Evolutionary conservation across 2,797 vertebrate genomes (phyloP).

Genomic region (Alauda arvensis): DNA sequence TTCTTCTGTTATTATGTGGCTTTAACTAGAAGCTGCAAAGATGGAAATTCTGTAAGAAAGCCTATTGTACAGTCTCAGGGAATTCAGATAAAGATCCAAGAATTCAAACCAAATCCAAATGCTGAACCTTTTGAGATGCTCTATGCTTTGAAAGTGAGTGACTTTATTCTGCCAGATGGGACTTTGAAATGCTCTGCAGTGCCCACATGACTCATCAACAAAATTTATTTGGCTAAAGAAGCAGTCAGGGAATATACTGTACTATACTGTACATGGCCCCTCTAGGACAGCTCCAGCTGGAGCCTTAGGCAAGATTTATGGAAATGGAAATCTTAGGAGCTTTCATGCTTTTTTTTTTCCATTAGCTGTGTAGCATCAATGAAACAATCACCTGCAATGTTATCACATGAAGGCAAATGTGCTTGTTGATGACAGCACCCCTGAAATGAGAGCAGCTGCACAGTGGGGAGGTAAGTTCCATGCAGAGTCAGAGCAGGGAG

Average conservation of each 20-base stretch:
- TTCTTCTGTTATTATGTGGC: conserved; percentile 3
- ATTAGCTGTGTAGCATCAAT: neutral
- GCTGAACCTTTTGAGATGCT: conserved; percentile 46
- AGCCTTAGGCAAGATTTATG: conserved; percentile 59
- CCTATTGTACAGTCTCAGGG: neutral
- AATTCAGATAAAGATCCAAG: conserved; percentile 46
- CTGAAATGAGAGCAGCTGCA: conserved; percentile 2
- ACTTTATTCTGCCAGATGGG: conserved; percentile 56
- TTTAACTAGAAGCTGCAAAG: conserved; percentile 30
- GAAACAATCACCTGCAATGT: neutral
- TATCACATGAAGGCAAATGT: conserved; percentile 16
- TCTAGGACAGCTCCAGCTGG: conserved; percentile 50
- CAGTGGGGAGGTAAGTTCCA: neutral
- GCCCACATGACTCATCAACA: conserved; percentile 47
- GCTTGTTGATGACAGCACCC: neutral
- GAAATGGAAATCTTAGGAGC: conserved; percentile 40
- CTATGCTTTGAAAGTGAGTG: conserved; percentile 16
- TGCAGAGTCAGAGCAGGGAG: neutral
- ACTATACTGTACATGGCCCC: conserved; percentile 33
- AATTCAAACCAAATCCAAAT: conserved; percentile 56
- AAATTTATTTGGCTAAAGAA: conserved; percentile 59
- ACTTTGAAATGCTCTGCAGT: conserved; percentile 49
- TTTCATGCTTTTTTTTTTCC: neutral
- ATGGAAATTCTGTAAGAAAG: conserved; percentile 11
- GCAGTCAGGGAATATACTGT: conserved; percentile 41